Evolutionary conservation across 2,888 invertebrate species (phyloP).

Genomic region (Diploptera punctata): DNA sequence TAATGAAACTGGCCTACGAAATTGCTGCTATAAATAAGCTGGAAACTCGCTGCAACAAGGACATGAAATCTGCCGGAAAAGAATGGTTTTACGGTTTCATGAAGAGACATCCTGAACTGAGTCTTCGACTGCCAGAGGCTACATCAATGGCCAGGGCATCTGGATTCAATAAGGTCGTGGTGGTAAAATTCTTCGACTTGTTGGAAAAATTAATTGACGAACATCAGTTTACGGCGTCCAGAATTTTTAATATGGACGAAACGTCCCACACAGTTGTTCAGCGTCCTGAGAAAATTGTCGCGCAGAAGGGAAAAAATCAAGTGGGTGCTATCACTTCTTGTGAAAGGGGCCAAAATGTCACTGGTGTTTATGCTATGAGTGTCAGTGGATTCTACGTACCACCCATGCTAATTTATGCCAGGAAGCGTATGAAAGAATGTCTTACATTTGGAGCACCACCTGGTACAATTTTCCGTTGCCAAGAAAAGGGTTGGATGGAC

Average conservation of each 20-base stretch:
- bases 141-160: slow-evolving; percentile 14
- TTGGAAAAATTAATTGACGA: slow-evolving; percentile 13
- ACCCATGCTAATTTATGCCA: slow-evolving; percentile 10
- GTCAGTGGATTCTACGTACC: not conserved
- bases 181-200: slow-evolving; percentile 3
- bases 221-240: not conserved
- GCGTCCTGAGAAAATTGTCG: slow-evolving; percentile 18
- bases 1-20: slow-evolving; percentile 14
- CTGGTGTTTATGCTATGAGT: slow-evolving; percentile 12
- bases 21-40: slow-evolving; percentile 8
- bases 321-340: slow-evolving; percentile 12
- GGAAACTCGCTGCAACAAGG: not conserved
- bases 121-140: not conserved
- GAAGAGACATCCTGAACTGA: slow-evolving; percentile 15
- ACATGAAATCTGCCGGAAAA: not conserved
- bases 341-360: slow-evolving; percentile 20
- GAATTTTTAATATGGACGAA: not conserved
- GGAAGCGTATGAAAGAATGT: not conserved
- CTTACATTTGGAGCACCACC: slow-evolving; percentile 4
- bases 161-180: slow-evolving; percentile 24
- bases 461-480: no score
- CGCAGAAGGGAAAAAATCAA: slow-evolving; percentile 21
- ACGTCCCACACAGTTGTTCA: not conserved
- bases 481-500: slow-evolving; percentile 12
- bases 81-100: slow-evolving; percentile 15